Percentiles rank a stretch among this genome's conserved stretches.
Evolutionary conservation across 2,113 vertebrate genomes (phyloP).

Genomic region (Picathartes gymnocephalus): DNA sequence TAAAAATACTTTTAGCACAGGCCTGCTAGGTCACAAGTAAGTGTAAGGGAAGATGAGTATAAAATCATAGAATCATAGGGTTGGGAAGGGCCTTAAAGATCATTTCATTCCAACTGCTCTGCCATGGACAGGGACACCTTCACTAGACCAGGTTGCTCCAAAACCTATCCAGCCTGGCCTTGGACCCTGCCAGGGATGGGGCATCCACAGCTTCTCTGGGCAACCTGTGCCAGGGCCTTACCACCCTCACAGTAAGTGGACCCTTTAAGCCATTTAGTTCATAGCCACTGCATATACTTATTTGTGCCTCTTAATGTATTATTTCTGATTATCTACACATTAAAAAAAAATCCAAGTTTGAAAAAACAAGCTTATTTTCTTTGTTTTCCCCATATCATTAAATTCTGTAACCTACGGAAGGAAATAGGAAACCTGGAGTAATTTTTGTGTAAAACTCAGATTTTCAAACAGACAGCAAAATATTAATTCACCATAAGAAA

Average conservation of each 20-base stretch:
- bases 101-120: not conserved
- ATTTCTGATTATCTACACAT: not conserved
- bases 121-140: not conserved
- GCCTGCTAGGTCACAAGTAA: not conserved
- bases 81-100: not conserved
- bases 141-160: not conserved
- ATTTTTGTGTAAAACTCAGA: not conserved
- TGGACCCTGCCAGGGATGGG: not conserved
- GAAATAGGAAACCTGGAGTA: not conserved
- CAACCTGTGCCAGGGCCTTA: not conserved
- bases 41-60: not conserved
- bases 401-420: not conserved
- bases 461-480: not conserved
- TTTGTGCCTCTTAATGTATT: not conserved
- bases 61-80: not conserved
- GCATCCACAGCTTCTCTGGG: not conserved
- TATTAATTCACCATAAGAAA: not conserved
- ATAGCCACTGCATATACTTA: not conserved
- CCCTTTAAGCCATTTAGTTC: not conserved
- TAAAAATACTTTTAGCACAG: not conserved
- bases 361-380: not conserved
- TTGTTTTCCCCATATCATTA: not conserved
- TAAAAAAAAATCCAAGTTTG: not conserved
- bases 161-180: not conserved
- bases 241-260: not conserved